Conservation (phyloP, 2,113 vertebrate species). For the Camelus dromedarius region DNA sequence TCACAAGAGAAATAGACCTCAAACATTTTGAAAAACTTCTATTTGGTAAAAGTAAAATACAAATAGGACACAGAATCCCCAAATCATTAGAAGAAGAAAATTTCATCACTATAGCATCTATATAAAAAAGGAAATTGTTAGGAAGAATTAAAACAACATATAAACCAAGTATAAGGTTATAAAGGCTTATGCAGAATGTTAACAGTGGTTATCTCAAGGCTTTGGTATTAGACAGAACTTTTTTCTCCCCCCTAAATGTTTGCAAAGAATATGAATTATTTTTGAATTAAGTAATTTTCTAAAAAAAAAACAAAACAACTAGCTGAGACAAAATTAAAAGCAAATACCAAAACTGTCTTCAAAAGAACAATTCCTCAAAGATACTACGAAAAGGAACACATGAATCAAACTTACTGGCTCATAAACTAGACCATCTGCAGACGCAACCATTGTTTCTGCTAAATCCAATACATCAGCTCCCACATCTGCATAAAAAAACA, state of each 20-base stretch:
- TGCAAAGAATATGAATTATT: conserved; percentile 13
- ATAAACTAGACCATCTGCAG: conserved; percentile 96
- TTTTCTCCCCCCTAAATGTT: neutral
- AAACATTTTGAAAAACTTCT: neutral
- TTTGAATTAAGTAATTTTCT: conserved; percentile 7
- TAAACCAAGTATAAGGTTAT: neutral
- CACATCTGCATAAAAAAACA: conserved; percentile 89
- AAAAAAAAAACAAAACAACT: neutral
- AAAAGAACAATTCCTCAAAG: conserved; percentile 17
- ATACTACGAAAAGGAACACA: conserved; percentile 12
- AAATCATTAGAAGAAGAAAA: conserved; percentile 10
- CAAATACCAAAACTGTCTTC: conserved; percentile 44
- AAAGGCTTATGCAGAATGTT: neutral
- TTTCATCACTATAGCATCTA: neutral
- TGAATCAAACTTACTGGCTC: conserved; percentile 92
- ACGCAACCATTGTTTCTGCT: conserved; percentile 97
- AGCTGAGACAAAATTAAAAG: conserved; percentile 54
- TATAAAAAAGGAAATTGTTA: neutral
- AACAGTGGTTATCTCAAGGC: neutral
- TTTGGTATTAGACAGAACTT: conserved; percentile 24
- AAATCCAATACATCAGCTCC: conserved; percentile 98
- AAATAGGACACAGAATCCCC: neutral
- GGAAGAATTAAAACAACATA: conserved; percentile 20
- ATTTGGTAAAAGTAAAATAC: neutral
- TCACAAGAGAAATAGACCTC: neutral